Conservation (phyloP, 2,113 vertebrate species). For the Psephotus haematonotus region DNA sequence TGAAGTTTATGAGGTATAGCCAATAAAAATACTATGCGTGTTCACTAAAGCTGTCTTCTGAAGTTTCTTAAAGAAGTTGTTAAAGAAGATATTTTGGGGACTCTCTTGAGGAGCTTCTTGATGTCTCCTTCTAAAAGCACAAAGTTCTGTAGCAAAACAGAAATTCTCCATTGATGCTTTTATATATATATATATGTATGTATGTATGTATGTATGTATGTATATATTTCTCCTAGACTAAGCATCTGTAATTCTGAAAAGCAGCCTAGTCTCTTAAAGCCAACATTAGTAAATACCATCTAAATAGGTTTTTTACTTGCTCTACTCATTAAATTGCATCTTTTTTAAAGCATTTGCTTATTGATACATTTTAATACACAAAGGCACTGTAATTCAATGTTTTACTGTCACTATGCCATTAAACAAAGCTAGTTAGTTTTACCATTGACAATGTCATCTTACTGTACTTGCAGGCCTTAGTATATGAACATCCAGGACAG, state of each 20-base stretch:
- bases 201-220: not conserved
- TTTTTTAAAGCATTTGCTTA: not conserved
- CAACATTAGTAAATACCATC: not conserved
- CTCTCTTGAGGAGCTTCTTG: not conserved
- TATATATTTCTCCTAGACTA: not conserved
- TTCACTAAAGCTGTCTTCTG: not conserved
- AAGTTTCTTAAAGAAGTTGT: not conserved
- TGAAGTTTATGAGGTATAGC: conserved; percentile 91
- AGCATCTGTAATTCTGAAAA: not conserved
- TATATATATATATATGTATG: not conserved
- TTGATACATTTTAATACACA: not conserved
- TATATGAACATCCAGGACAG: conserved; percentile 83
- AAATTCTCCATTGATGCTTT: not conserved
- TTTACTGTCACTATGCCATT: not conserved
- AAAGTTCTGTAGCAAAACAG: not conserved
- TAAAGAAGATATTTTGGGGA: not conserved
- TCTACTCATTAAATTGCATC: not conserved
- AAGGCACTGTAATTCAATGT: not conserved
- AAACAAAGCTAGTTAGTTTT: not conserved
- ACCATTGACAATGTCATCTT: not conserved
- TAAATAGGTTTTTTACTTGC: not conserved
- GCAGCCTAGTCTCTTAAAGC: not conserved
- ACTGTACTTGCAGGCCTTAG: conserved; percentile 74
- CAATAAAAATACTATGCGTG: not conserved
- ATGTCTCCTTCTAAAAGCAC: not conserved